Conservation (phyloP, 2,797 vertebrate genomes). For the Centroberyx gerrardi region DNA sequence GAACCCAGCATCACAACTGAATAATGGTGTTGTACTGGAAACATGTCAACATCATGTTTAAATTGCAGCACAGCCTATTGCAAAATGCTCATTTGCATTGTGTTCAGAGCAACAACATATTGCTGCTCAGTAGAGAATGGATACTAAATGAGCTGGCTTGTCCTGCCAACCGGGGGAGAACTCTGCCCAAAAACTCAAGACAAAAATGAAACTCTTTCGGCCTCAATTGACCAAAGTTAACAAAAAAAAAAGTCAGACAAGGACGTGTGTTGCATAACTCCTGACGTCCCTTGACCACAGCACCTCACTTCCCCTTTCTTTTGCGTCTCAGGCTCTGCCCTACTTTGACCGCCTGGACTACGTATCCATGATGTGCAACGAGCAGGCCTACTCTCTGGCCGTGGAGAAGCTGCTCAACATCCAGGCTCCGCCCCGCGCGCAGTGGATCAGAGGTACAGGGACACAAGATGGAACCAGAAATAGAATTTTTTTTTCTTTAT, state of each 20-base stretch:
- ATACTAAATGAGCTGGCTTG: not conserved
- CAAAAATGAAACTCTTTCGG: not conserved
- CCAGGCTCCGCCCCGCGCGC: slow-evolving; percentile 88
- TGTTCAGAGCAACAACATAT: not conserved
- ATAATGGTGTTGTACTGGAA: too few relatives aligned
- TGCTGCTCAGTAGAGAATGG: not conserved
- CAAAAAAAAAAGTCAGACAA: not conserved
- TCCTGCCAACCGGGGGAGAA: not conserved
- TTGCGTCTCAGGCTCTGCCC: slow-evolving; percentile 88
- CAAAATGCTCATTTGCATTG: not conserved
- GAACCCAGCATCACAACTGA: too few relatives aligned
- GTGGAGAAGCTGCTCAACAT: slow-evolving; percentile 97
- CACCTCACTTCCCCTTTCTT: slow-evolving; percentile 17
- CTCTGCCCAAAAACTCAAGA: not conserved
- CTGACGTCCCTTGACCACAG: not conserved
- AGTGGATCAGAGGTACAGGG: slow-evolving; percentile 94
- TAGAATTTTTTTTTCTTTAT: too few relatives aligned
- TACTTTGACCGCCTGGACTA: slow-evolving; percentile 98
- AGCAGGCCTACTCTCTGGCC: slow-evolving; percentile 93
- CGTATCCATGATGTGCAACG: slow-evolving; percentile 98
- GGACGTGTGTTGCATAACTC: not conserved
- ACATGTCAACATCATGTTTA: not conserved
- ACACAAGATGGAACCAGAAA: not conserved
- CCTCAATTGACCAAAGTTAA: not conserved
- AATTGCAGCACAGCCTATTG: not conserved